Evolutionary conservation across 2,888 invertebrate species (phyloP).

Genomic region (Megaustenia siamemsis): DNA sequence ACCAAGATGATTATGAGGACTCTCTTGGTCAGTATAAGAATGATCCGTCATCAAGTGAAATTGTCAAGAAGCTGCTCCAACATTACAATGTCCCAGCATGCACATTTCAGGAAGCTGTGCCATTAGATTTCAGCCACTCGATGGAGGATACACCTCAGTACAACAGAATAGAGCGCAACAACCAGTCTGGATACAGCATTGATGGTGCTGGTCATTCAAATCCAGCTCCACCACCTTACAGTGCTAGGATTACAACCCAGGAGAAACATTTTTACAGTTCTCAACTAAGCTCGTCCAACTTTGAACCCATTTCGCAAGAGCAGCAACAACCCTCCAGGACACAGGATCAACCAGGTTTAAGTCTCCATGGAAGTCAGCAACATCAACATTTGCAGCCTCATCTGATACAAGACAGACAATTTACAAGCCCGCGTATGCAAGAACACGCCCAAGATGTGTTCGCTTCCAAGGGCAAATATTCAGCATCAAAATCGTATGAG

Average conservation of each 20-base stretch:
- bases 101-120: constrained; percentile 29
- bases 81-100: constrained; percentile 48
- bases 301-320: neutral
- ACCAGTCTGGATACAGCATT: neutral
- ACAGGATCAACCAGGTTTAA: neutral
- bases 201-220: neutral
- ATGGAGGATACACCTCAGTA: neutral
- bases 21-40: constrained; percentile 26
- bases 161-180: neutral
- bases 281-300: neutral
- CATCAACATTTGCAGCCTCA: constrained; percentile 5
- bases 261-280: constrained; percentile 41
- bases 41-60: constrained; percentile 42
- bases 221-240: constrained; percentile 41
- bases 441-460: neutral
- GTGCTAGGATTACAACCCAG: constrained; percentile 21
- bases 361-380: neutral
- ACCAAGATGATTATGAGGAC: constrained; percentile 29
- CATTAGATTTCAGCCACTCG: constrained; percentile 40
- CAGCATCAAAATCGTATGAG: neutral
- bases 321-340: neutral
- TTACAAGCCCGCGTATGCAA: neutral
- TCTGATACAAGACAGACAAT: neutral
- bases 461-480: constrained; percentile 19
- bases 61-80: constrained; percentile 50